Evolutionary conservation across 2,113 vertebrate genomes (phyloP), one percentile per base, ranked within the genome.

Genomic region (Oncorhynchus kisutch): DNA sequence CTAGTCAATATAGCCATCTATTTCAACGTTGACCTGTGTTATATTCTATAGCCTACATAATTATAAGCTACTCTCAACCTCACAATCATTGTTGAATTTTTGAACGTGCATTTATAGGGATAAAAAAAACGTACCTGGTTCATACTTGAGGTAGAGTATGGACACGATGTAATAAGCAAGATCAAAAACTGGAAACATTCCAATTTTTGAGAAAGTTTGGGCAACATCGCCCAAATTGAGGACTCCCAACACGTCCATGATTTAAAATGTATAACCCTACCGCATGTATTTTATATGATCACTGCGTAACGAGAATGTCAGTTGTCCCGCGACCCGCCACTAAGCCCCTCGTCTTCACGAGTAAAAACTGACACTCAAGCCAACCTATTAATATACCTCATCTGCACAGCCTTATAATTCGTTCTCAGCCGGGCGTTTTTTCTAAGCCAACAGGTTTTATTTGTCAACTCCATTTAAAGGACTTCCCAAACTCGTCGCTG

Each of bases 91-190:
- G 39, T 11, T 12, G 39, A 45, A 3, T 54, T 54, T 16, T 54
- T 54, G 39, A 45, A 54, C 51, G 16, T 54, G 51, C 51, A 54
- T 51, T 51, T 14, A 51, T 18, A 18, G 12, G 51, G 51, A 54
- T 54, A 18, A 54, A 54, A 54, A 51, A 16, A 70, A 85, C 95
- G 94, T 82, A 98, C 97, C 97, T 90, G 97, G 96, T 90, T 99
- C 97, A 87, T 97, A 98, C 88, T 96, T 98, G 91, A 99, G 96
- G 94, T 99, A 99, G 87, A 99, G 94, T 83, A 99, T 91, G 83
- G 97, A 99, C 82, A 98, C 94, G 85, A 99, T 95, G 93, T 97
- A 99, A 82, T 99, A 99, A 22, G 96, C 96, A 29, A 98, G 85
- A 88, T 99, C 97, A 89, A 99, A 99, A 1, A 97, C 91, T 0